Evolutionary conservation across 1,140 invertebrate genomes (phyloP).

Genomic region (Campoletis sonorensis): DNA sequence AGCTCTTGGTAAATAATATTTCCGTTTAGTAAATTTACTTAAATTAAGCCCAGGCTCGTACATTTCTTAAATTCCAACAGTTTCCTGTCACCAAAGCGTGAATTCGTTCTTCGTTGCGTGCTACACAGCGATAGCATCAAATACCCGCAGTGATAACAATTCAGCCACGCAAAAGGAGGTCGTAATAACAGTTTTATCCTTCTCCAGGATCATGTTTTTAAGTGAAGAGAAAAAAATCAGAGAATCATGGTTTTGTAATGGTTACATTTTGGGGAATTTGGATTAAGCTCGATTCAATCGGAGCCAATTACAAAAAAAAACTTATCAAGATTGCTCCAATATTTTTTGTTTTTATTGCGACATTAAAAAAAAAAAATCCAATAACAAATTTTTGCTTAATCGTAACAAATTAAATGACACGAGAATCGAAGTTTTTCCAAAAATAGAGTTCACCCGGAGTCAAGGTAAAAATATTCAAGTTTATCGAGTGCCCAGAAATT

Average conservation of each 20-base stretch:
- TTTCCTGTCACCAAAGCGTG: neutral
- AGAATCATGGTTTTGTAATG: no score
- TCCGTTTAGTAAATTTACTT: neutral
- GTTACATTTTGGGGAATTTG: no score
- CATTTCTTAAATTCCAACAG: neutral
- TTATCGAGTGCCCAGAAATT: neutral
- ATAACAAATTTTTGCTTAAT: no score
- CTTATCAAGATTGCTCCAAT: no score
- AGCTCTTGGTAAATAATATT: neutral
- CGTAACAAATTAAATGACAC: no score
- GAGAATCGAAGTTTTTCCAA: no score
- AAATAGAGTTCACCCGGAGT: no score
- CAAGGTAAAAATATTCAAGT: no score
- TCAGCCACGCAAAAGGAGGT: neutral
- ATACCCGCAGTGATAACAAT: slow-evolving; percentile 1
- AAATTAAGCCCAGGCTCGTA: neutral
- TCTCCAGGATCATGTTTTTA: neutral
- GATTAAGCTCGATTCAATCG: no score
- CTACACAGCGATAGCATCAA: neutral
- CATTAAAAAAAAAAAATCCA: no score
- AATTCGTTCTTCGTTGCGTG: neutral
- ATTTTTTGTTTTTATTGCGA: no score
- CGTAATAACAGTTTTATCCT: neutral
- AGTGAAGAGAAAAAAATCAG: neutral
- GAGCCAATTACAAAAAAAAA: no score